Percentiles rank a stretch among this genome's conserved stretches.
phyloP scores from a whole-genome alignment of 2,888 invertebrate species.

The Idaea straminata region DNA sequence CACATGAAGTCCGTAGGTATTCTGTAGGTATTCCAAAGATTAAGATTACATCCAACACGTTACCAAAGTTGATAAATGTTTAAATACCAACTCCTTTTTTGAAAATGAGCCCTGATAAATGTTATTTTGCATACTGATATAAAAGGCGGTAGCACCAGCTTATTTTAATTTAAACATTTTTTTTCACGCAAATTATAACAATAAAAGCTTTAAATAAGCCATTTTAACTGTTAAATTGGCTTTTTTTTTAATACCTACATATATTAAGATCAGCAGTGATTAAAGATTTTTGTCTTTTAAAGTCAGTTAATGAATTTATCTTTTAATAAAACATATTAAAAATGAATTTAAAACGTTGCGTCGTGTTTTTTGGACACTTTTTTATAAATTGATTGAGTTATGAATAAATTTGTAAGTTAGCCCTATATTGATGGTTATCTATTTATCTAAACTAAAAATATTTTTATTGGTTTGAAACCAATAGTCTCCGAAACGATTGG shows the following conservation, averaged over 20 bases:
- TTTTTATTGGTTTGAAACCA: background rate
- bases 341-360: no score
- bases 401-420: background rate
- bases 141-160: slow-evolving; percentile 34
- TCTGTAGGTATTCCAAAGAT: slow-evolving; percentile 37
- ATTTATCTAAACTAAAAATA: background rate
- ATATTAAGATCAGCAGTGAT: background rate
- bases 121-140: slow-evolving; percentile 26
- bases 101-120: slow-evolving; percentile 23
- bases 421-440: background rate
- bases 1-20: slow-evolving; percentile 59
- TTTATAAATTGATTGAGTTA: background rate
- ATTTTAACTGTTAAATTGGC: slow-evolving; percentile 31
- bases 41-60: slow-evolving; percentile 63
- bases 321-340: background rate
- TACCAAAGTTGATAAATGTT: slow-evolving; percentile 54
- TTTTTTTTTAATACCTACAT: slow-evolving; percentile 16
- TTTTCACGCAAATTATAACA: slow-evolving; percentile 39
- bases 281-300: background rate
- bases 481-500: no score
- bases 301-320: background rate
- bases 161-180: slow-evolving; percentile 44
- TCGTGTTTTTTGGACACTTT: background rate
- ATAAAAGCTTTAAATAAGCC: slow-evolving; percentile 42
- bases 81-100: slow-evolving; percentile 36